Evolutionary conservation across 1,140 invertebrate species (phyloP).

Genomic region (Papilio glaucus): DNA sequence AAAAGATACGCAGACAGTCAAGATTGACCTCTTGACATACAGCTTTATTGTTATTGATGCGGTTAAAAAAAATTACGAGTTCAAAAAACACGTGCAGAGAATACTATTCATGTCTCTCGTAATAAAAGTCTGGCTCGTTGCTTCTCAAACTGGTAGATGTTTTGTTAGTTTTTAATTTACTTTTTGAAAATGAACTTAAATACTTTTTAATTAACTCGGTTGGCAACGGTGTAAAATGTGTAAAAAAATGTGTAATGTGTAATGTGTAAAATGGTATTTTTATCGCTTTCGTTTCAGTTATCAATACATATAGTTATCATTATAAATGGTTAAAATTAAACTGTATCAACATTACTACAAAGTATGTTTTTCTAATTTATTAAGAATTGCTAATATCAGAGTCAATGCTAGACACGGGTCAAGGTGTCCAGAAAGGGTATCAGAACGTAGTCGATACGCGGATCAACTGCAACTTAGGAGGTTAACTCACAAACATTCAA

Average conservation of each 20-base stretch:
- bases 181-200: neutral
- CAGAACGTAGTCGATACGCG: neutral
- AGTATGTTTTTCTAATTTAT: neutral
- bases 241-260: no score
- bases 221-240: neutral
- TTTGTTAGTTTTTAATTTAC: conserved; percentile 5
- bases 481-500: neutral
- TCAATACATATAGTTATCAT: neutral
- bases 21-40: conserved; percentile 32
- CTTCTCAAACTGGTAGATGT: neutral
- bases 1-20: neutral
- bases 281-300: neutral
- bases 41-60: conserved; percentile 29
- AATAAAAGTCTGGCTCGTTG: conserved; percentile 1
- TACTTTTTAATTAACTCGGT: neutral
- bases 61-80: conserved; percentile 21
- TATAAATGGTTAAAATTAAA: neutral
- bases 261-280: neutral
- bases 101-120: conserved; percentile 32
- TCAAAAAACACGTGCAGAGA: conserved; percentile 27
- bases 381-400: conserved; percentile 8
- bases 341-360: neutral
- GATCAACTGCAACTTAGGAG: neutral
- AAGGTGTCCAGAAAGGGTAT: neutral
- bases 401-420: conserved; percentile 8